These are phyloP conservation scores for Tachuris rubrigastra DNA, from an alignment of 2,113 vertebrate genomes.

Conservation along the genomic window DNA sequence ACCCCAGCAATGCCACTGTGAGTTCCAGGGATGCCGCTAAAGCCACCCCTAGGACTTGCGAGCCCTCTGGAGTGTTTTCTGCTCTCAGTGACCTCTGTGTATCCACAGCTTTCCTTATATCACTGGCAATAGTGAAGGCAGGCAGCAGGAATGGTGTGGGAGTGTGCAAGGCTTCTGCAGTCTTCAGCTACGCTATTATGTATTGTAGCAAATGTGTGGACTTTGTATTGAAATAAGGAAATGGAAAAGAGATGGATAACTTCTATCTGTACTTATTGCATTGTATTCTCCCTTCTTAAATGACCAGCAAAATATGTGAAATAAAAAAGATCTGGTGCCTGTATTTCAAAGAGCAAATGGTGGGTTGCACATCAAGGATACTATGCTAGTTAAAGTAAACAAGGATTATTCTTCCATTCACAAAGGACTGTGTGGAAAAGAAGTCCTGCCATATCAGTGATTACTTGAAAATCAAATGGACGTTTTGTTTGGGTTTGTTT, in stretches of 20 bases:
- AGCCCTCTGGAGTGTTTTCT: rapidly evolving
- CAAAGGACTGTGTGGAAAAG: not conserved
- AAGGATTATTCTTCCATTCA: not conserved
- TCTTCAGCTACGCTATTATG: not conserved
- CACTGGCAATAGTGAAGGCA: rapidly evolving
- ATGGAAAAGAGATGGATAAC: not conserved
- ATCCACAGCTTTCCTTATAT: rapidly evolving
- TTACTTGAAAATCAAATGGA: not conserved
- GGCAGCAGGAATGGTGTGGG: rapidly evolving
- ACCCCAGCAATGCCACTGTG: not conserved
- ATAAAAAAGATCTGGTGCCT: not conserved
- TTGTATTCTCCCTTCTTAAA: not conserved
- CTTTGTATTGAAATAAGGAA: not conserved
- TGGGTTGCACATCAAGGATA: not conserved
- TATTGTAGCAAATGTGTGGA: not conserved
- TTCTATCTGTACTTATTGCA: not conserved
- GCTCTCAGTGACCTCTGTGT: not conserved
- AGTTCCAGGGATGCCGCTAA: not conserved
- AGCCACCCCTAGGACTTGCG: not conserved
- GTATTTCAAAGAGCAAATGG: not conserved
- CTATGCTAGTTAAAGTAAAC: rapidly evolving
- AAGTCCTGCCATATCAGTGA: not conserved
- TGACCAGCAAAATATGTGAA: not conserved
- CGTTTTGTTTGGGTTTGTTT: not conserved
- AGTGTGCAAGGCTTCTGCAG: not conserved